Conservation (phyloP, 2,888 invertebrate genomes). For the Epiblema foenella region DNA sequence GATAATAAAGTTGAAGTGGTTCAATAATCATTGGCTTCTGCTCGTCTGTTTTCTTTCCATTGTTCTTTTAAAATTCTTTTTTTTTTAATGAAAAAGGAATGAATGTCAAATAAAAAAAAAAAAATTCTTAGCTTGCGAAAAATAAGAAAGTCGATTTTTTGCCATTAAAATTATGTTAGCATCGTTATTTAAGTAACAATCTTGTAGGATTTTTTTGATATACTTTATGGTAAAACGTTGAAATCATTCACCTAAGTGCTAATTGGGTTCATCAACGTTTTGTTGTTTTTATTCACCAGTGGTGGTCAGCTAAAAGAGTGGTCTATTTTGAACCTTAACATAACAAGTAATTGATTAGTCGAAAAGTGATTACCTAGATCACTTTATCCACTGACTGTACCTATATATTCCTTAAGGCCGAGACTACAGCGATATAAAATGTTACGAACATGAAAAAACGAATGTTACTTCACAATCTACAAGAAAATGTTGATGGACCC, state of each 20-base stretch:
- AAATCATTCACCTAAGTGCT: not conserved
- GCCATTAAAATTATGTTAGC: constrained; percentile 24
- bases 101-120: not conserved
- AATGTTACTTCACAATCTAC: not conserved
- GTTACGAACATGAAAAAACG: too few species aligned
- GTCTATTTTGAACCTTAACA: too few species aligned
- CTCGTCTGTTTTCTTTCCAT: not conserved
- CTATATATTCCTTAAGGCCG: too few species aligned
- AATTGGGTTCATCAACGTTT: not conserved
- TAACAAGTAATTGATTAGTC: too few species aligned
- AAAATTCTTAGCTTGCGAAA: not conserved
- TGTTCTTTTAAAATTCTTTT: not conserved
- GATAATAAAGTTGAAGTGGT: too few species aligned
- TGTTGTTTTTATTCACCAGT: not conserved
- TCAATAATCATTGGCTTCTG: too few species aligned
- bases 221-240: not conserved
- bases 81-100: not conserved
- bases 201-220: not conserved
- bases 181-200: constrained; percentile 37
- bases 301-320: too few species aligned
- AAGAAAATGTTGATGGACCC: constrained; percentile 1
- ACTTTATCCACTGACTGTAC: too few species aligned
- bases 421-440: too few species aligned
- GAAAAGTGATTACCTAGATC: too few species aligned
- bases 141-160: not conserved